A percentile compares a stretch with the other conserved stretches of the same genome.
These are phyloP conservation scores for Drosophila pullipes DNA, from an alignment of 2,888 invertebrate species.

Conservation along the genomic window DNA sequence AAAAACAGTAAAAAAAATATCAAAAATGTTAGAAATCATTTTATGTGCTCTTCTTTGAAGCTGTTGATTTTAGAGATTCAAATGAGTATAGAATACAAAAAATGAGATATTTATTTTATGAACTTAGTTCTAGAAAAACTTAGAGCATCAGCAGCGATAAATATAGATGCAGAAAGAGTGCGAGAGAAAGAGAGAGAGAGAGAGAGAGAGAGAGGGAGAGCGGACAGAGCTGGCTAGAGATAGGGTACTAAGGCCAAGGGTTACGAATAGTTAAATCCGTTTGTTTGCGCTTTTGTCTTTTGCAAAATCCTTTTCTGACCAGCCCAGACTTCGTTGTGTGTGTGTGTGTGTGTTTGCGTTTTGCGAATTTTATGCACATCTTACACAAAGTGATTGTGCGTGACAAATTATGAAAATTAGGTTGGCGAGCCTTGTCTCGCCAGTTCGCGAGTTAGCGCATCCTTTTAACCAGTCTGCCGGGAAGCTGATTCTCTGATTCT, in stretches of 20 bases:
- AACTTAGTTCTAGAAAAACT: slow-evolving; percentile 21
- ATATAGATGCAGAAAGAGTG: slow-evolving; percentile 1
- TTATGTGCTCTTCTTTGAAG: not conserved
- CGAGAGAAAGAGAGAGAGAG: not conserved
- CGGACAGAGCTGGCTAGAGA: slow-evolving; percentile 11
- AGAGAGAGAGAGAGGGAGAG: not conserved
- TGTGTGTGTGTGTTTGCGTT: slow-evolving; percentile 14
- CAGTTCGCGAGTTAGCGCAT: slow-evolving; percentile 54
- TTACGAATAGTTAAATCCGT: slow-evolving; percentile 73
- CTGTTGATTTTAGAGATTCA: not conserved
- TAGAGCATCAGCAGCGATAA: slow-evolving; percentile 37
- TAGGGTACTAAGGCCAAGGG: slow-evolving; percentile 59
- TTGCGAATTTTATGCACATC: slow-evolving; percentile 65
- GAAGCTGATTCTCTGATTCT: not conserved
- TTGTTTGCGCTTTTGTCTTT: slow-evolving; percentile 70
- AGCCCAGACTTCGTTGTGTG: slow-evolving; percentile 32
- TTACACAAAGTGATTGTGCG: slow-evolving; percentile 73
- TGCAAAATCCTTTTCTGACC: slow-evolving; percentile 71
- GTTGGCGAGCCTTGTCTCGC: slow-evolving; percentile 42
- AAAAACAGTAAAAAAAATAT: not conserved
- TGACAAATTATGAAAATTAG: slow-evolving; percentile 80
- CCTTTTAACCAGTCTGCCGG: slow-evolving; percentile 25
- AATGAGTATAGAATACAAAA: not conserved
- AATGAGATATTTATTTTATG: not conserved
- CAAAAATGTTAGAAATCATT: not conserved